phyloP scores from a whole-genome alignment of 2,113 vertebrate species.

The Lophius piscatorius region DNA sequence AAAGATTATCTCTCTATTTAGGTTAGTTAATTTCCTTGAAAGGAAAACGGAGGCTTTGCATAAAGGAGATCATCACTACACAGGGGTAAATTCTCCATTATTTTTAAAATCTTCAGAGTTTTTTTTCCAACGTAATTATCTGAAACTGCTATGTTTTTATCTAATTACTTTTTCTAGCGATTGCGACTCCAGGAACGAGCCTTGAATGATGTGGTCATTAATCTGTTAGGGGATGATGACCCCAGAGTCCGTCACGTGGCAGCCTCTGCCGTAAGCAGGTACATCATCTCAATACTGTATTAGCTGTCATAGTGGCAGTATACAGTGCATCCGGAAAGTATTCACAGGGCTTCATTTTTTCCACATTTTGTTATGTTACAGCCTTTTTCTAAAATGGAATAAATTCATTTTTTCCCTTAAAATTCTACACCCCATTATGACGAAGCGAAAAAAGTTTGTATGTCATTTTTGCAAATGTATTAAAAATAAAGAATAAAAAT shows the following conservation, averaged over 20 bases:
- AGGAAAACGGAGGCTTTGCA: slow-evolving; percentile 86
- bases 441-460: too few species aligned
- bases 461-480: too few species aligned
- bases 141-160: not conserved
- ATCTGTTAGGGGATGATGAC: slow-evolving; percentile 93
- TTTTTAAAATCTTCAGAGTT: not conserved
- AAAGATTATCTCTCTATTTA: slow-evolving; percentile 44
- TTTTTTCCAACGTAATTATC: not conserved
- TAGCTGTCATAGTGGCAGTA: too few species aligned
- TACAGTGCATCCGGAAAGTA: too few species aligned
- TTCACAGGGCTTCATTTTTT: too few species aligned
- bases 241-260: slow-evolving; percentile 92
- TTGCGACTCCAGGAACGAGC: slow-evolving; percentile 91
- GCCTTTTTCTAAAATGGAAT: too few species aligned
- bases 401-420: too few species aligned
- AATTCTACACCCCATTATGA: too few species aligned
- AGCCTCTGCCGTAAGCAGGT: slow-evolving; percentile 87
- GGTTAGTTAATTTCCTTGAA: slow-evolving; percentile 92
- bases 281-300: not conserved
- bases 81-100: slow-evolving; percentile 80
- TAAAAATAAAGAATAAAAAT: too few species aligned
- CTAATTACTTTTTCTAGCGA: slow-evolving; percentile 67
- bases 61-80: slow-evolving; percentile 92
- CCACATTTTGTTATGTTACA: too few species aligned
- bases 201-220: slow-evolving; percentile 86